Conservation (phyloP, 2,888 invertebrate species). For the Glomeris marginata region DNA sequence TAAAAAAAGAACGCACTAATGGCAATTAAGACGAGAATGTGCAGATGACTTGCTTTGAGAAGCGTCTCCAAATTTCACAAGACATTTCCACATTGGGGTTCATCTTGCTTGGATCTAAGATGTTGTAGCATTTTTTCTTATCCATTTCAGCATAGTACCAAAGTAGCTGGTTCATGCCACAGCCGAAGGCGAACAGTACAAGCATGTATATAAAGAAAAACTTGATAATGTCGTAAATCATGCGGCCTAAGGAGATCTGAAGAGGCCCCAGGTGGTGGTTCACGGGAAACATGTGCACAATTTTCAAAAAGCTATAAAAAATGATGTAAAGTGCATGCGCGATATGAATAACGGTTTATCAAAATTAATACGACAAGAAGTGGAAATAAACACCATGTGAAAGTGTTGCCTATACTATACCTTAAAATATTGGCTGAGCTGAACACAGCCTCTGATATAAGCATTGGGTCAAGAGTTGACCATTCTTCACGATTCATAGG, state of each 20-base stretch:
- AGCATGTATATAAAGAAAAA: slow-evolving; percentile 33
- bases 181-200: slow-evolving; percentile 21
- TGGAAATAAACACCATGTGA: background rate
- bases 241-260: slow-evolving; percentile 37
- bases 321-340: no score
- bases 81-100: slow-evolving; percentile 34
- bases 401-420: slow-evolving; percentile 9
- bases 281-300: slow-evolving; percentile 39
- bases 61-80: slow-evolving; percentile 19
- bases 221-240: slow-evolving; percentile 38
- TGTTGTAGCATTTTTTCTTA: background rate
- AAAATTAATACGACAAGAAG: background rate
- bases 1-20: background rate
- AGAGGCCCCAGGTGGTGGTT: slow-evolving; percentile 38
- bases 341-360: background rate
- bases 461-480: slow-evolving; percentile 40
- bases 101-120: slow-evolving; percentile 45
- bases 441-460: slow-evolving; percentile 36
- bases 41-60: slow-evolving; percentile 16
- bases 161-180: slow-evolving; percentile 36
- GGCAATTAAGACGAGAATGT: background rate
- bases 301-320: slow-evolving; percentile 33
- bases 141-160: slow-evolving; percentile 29
- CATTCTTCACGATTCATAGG: slow-evolving; percentile 42
- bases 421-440: slow-evolving; percentile 39